Base-by-base conservation (phyloP, 2,888 invertebrate genomes). In the Patella ulyssiponensis region DNA sequence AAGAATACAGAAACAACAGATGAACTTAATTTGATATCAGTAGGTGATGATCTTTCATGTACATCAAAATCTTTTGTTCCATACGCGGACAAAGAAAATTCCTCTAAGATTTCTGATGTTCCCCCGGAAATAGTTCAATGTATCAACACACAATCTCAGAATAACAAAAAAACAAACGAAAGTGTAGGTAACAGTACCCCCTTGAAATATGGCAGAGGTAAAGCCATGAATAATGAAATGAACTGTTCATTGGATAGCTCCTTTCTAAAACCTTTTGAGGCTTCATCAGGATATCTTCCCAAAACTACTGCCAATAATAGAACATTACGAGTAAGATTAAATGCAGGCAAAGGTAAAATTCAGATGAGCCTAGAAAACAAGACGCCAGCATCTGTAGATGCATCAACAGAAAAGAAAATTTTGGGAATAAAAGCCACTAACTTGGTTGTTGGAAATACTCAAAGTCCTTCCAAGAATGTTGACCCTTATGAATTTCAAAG, bases 401-500 rank as follows among this genome's bases (percentile, higher is more conserved):
- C 74, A 53, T 76, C 52, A 17, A 76, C 69, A 44, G 76, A 76
- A 15, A 78, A 76, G 17, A 20, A 74, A 23, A 56, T 78, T 14
- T 73, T 79, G 5, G 44, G 44, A 44, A 9, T 44, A 44, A 44
- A 44, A 9, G 0, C 44, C 44, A 1, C 7, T 44, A 44, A 44
- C 7, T 9, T 44, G 44, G 44, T 44, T 44, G 9, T 44, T 44
- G 23, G 5, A 9, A 64, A 20, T 64, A 23, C 9, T 2, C 20
- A 11, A 23, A 23, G 23, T 23, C 54, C 54, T 17, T 74, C 51
- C 11, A 71, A 58, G 27, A 73, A 54, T 44, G 78, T 79, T 69
- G 89, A 89, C 80, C 89, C 88, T 9, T 89, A 84, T 82, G 84
- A 86, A 71, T 89, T 89, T 71, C 83, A 81, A 53, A 81, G 83